Percentiles rank a stretch among this genome's conserved stretches.
Conservation (phyloP, 2,113 vertebrate genomes). For the Marcusenius ussheri region DNA sequence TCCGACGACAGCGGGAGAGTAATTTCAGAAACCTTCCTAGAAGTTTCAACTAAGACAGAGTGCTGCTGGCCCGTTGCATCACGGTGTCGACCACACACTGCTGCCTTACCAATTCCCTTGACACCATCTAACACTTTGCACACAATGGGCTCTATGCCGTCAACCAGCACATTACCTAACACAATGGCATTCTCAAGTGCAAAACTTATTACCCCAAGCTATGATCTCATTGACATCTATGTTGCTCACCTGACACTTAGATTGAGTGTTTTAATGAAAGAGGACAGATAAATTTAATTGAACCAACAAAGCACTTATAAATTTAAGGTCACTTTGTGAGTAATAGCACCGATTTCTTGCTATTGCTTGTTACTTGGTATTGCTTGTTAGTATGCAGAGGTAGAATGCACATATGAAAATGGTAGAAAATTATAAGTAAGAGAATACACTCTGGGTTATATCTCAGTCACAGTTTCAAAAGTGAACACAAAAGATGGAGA, state of each 20-base stretch:
- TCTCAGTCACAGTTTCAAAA: background rate
- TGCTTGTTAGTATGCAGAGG: background rate
- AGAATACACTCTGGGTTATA: background rate
- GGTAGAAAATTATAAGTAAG: background rate
- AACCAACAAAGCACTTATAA: background rate
- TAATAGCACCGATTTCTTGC: background rate
- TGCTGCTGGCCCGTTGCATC: background rate
- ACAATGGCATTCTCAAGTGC: background rate
- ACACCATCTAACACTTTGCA: background rate
- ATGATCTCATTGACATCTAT: background rate
- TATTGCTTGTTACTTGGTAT: background rate
- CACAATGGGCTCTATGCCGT: background rate
- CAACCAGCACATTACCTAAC: background rate
- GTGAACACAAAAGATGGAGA: background rate
- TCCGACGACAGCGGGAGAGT: background rate
- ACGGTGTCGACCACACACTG: background rate
- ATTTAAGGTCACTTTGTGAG: background rate
- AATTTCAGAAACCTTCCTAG: background rate
- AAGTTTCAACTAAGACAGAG: background rate
- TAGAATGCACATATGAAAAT: background rate
- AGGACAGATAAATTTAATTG: background rate
- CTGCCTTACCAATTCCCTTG: background rate
- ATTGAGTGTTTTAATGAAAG: background rate
- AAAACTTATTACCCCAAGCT: background rate
- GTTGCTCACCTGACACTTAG: background rate